Evolutionary conservation across 2,888 invertebrate genomes (phyloP).

Genomic region (Argyra leucocephala): DNA sequence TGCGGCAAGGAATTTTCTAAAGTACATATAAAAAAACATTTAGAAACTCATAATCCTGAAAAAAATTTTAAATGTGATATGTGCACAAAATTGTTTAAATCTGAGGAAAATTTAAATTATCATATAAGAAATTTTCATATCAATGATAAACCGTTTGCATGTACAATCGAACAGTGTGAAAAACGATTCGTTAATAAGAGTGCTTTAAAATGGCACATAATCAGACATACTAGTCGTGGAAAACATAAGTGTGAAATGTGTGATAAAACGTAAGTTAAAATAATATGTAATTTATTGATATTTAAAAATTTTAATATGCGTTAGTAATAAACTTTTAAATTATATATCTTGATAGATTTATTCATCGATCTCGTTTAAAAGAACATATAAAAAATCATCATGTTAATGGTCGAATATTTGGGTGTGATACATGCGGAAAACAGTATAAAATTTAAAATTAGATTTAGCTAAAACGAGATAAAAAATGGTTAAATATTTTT

Average conservation of each 20-base stretch:
- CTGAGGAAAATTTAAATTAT: not conserved
- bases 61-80: not conserved
- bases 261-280: not conserved
- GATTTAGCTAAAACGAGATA: too few relatives aligned
- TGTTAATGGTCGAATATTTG: conserved; percentile 1
- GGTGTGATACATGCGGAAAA: not conserved
- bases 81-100: not conserved
- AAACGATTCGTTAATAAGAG: conserved; percentile 1
- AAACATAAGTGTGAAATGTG: not conserved
- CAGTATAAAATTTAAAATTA: not conserved
- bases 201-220: not conserved
- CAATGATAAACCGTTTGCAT: not conserved
- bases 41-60: not conserved
- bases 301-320: not conserved
- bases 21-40: conserved; percentile 7
- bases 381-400: conserved; percentile 2
- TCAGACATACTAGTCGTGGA: not conserved
- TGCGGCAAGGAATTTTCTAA: not conserved
- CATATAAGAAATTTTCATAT: conserved; percentile 8
- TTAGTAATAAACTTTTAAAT: too few relatives aligned
- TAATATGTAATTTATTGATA: not conserved
- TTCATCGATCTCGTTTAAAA: not conserved
- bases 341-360: not conserved
- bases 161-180: conserved; percentile 2
- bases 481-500: not conserved